Percentiles rank a stretch among this genome's conserved stretches.
These are phyloP conservation scores for Tenebrosternarchus preto DNA, from an alignment of 2,113 vertebrate genomes.

Conservation along the genomic window DNA sequence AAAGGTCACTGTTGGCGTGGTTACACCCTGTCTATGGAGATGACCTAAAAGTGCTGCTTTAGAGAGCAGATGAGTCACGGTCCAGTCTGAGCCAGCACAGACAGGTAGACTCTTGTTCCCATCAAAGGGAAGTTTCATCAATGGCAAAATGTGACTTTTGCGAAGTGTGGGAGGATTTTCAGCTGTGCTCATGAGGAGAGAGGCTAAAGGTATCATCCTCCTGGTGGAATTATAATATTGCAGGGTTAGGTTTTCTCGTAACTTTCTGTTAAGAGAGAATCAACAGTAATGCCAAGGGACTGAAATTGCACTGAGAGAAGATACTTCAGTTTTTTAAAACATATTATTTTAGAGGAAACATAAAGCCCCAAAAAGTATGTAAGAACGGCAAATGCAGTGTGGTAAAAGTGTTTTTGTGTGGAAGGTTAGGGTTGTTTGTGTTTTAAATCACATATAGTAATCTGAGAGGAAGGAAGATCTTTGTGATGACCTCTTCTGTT, in stretches of 20 bases:
- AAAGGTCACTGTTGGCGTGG: background rate
- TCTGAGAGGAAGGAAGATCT: slow-evolving; percentile 41
- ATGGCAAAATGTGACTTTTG: background rate
- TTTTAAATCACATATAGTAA: slow-evolving; percentile 4
- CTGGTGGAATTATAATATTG: background rate
- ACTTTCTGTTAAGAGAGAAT: background rate
- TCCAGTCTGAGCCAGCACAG: background rate
- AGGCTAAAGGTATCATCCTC: background rate
- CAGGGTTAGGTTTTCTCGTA: background rate
- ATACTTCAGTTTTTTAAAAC: background rate
- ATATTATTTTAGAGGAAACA: background rate
- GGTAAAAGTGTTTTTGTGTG: background rate
- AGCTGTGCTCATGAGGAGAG: background rate
- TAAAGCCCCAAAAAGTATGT: too few species aligned
- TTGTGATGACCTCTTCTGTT: slow-evolving; percentile 45
- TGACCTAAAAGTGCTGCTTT: slow-evolving; percentile 18
- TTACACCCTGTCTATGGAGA: slow-evolving; percentile 17
- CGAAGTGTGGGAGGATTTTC: background rate
- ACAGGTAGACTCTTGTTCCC: slow-evolving; percentile 40
- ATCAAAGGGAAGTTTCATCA: slow-evolving; percentile 20
- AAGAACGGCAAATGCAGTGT: background rate
- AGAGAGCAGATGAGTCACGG: background rate
- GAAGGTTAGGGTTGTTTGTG: background rate
- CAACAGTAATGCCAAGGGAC: background rate
- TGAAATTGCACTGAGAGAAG: background rate